Conservation (phyloP, 1,140 invertebrate species). For the Stenopsyche tienmushanensis region DNA sequence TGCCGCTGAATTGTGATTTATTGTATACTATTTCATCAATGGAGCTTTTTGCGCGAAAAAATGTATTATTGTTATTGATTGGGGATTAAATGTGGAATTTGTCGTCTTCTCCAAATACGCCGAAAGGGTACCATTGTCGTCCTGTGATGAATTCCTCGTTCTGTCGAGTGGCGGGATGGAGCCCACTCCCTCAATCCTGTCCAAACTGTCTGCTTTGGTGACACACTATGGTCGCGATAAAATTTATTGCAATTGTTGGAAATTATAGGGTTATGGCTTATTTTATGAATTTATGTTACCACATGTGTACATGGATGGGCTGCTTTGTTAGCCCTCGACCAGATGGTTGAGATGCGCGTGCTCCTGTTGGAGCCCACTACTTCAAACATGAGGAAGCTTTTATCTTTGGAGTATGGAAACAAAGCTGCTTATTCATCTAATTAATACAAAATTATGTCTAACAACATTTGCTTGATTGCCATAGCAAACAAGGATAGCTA, state of each 20-base stretch:
- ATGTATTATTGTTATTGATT: conserved; percentile 18
- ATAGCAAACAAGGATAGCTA: too few relatives aligned
- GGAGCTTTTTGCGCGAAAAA: conserved; percentile 12
- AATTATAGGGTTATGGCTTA: too few relatives aligned
- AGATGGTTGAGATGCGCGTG: too few relatives aligned
- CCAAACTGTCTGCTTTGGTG: conserved; percentile 15
- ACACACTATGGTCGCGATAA: conserved; percentile 25
- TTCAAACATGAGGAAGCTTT: too few relatives aligned
- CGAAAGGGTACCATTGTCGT: conserved; percentile 24
- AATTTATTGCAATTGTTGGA: conserved; percentile 35
- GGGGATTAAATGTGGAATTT: conserved; percentile 40
- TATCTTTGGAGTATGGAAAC: too few relatives aligned
- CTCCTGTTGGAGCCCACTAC: too few relatives aligned
- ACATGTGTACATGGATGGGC: too few relatives aligned
- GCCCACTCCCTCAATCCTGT: conserved; percentile 13
- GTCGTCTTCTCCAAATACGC: conserved; percentile 33
- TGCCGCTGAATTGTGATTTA: conserved; percentile 37
- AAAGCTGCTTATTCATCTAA: too few relatives aligned
- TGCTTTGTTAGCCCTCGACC: too few relatives aligned
- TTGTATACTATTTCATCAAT: conserved; percentile 1
- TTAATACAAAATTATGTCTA: too few relatives aligned
- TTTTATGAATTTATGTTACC: too few relatives aligned
- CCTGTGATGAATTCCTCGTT: conserved; percentile 26
- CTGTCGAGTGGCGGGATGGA: conserved; percentile 27
- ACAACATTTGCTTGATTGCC: too few relatives aligned